These are phyloP conservation scores for Pholis gunnellus DNA, from an alignment of 2,113 vertebrate genomes.

Conservation along the genomic window DNA sequence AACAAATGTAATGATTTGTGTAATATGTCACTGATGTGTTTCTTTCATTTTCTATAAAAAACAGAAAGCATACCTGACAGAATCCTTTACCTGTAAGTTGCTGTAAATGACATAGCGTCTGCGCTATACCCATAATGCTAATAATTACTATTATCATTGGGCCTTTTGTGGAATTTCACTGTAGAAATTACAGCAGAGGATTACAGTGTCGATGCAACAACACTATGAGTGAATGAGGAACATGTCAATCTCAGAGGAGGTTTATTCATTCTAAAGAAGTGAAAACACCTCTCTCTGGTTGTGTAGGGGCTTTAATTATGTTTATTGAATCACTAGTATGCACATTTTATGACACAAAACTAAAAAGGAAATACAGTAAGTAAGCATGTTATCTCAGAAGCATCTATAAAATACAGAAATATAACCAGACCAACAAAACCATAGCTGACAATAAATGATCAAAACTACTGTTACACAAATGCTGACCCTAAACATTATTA, in stretches of 20 bases:
- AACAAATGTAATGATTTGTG: neutral
- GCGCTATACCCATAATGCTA: neutral
- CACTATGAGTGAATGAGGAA: neutral
- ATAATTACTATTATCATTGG: neutral
- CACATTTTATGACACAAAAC: conserved; percentile 25
- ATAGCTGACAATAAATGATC: neutral
- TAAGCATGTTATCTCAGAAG: neutral
- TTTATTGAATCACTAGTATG: conserved; percentile 28
- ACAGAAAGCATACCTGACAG: neutral
- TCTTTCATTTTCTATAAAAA: no score
- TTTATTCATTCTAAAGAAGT: neutral
- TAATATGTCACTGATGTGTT: neutral
- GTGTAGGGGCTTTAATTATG: neutral
- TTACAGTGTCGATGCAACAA: neutral
- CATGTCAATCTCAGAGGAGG: neutral
- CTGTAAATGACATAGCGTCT: no score
- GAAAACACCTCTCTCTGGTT: neutral
- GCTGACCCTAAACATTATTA: neutral
- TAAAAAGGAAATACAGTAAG: conserved; percentile 3
- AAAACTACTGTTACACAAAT: neutral
- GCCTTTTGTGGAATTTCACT: neutral
- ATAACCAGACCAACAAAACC: neutral
- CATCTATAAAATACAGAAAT: neutral
- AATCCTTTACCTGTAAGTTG: neutral
- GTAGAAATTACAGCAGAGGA: neutral